Evolutionary conservation across 2,113 vertebrate genomes (phyloP).

Genomic region (Alouatta palliata): DNA sequence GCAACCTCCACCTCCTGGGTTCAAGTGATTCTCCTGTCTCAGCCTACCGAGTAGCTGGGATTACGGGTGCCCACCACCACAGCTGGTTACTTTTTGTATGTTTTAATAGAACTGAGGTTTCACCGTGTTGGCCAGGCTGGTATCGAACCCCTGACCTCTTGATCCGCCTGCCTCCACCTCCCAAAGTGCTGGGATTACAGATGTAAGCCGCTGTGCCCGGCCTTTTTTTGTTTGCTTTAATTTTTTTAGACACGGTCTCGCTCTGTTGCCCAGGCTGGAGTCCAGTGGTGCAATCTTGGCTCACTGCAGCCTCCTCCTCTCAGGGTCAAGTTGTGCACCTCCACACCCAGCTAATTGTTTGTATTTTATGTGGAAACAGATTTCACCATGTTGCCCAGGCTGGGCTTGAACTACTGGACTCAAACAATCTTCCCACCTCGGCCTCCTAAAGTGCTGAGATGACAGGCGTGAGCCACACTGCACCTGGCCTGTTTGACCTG

Average conservation of each 20-base stretch:
- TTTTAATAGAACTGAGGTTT: neutral
- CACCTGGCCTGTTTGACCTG: too few species aligned
- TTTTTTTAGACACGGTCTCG: neutral
- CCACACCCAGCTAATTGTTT: too few species aligned
- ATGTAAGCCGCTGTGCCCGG: accelerated
- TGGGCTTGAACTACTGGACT: too few species aligned
- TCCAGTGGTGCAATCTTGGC: too few species aligned
- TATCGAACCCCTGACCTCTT: neutral
- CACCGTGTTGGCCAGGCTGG: neutral
- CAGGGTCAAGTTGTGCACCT: too few species aligned
- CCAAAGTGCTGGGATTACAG: neutral
- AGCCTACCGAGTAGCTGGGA: neutral
- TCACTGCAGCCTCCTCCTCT: too few species aligned
- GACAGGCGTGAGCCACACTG: too few species aligned
- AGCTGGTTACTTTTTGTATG: neutral
- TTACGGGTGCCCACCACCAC: neutral
- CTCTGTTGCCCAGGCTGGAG: neutral
- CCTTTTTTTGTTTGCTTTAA: neutral
- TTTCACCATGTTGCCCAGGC: too few species aligned
- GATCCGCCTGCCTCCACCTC: neutral
- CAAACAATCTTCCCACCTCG: too few species aligned
- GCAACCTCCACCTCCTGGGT: neutral
- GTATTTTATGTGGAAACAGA: too few species aligned
- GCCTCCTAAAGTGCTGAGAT: too few species aligned
- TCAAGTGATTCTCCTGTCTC: neutral